Evolutionary conservation across 2,888 invertebrate species (phyloP).

Genomic region (Eupeodes luniger): DNA sequence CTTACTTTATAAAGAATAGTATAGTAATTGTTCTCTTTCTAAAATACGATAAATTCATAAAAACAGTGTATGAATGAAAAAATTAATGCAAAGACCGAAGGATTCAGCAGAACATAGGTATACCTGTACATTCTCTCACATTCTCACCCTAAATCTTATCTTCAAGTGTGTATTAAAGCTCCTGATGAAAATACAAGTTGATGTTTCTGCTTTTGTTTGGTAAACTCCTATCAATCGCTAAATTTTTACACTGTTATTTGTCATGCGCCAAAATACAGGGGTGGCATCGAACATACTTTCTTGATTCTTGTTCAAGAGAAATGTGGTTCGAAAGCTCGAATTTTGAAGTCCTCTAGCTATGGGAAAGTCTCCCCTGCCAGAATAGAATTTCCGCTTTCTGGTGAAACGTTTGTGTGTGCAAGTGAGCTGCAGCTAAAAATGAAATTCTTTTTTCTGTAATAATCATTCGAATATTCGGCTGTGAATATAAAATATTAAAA

Average conservation of each 20-base stretch:
- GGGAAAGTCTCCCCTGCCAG: conserved; percentile 47
- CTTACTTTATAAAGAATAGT: background rate
- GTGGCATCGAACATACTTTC: conserved; percentile 26
- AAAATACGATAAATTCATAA: conserved; percentile 40
- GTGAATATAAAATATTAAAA: conserved; percentile 77
- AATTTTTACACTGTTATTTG: conserved; percentile 54
- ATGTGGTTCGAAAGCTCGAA: conserved; percentile 36
- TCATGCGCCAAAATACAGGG: conserved; percentile 58
- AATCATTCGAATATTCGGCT: conserved; percentile 81
- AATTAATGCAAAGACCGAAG: conserved; percentile 33
- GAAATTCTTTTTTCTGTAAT: conserved; percentile 46
- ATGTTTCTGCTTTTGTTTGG: conserved; percentile 21
- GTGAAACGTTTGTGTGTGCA: conserved; percentile 48
- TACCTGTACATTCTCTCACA: background rate
- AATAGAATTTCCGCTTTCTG: conserved; percentile 50
- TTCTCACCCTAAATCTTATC: conserved; percentile 22
- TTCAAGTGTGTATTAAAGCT: conserved; percentile 34
- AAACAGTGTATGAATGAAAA: conserved; percentile 49
- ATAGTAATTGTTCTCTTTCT: conserved; percentile 7
- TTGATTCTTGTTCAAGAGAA: conserved; percentile 5
- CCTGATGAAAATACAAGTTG: background rate
- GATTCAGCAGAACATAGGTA: background rate
- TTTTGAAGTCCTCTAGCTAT: conserved; percentile 41
- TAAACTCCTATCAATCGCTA: conserved; percentile 63
- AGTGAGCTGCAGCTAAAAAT: conserved; percentile 55